phyloP scores from a whole-genome alignment of 2,113 vertebrate species.

The Gadus chalcogrammus region DNA sequence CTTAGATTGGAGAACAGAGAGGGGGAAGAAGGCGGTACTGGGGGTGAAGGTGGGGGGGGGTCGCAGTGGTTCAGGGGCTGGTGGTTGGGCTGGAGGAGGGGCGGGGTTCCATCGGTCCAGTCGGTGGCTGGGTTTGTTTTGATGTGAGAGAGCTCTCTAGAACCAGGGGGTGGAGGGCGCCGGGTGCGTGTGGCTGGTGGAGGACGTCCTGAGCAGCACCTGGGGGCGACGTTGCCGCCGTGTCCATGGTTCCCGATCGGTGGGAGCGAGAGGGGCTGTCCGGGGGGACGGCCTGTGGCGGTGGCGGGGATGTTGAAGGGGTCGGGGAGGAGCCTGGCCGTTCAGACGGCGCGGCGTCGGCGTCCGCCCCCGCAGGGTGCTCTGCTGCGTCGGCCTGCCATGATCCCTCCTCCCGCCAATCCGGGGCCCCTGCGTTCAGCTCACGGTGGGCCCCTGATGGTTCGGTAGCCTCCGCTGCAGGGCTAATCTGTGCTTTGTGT shows the following conservation, averaged over 20 bases:
- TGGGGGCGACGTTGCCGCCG: neutral
- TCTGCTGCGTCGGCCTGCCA: neutral
- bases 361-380: too few relatives aligned
- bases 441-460: slow-evolving; percentile 5
- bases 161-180: neutral
- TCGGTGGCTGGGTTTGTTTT: neutral
- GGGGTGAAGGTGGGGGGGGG: neutral
- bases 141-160: neutral
- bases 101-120: neutral
- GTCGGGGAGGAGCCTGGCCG: too few relatives aligned
- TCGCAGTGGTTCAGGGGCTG: too few relatives aligned
- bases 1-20: neutral
- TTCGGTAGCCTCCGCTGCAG: neutral
- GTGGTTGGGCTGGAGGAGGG: slow-evolving; percentile 1
- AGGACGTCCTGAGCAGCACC: neutral
- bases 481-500: slow-evolving; percentile 11
- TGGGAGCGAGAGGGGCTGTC: neutral
- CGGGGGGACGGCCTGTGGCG: neutral
- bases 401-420: slow-evolving; percentile 12
- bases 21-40: neutral
- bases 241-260: neutral
- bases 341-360: neutral
- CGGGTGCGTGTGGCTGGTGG: neutral
- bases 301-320: neutral
- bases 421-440: slow-evolving; percentile 11